Percentiles rank a stretch among this genome's conserved stretches.
These are phyloP conservation scores for Clivina fossor DNA, from an alignment of 2,888 invertebrate species.

Conservation along the genomic window DNA sequence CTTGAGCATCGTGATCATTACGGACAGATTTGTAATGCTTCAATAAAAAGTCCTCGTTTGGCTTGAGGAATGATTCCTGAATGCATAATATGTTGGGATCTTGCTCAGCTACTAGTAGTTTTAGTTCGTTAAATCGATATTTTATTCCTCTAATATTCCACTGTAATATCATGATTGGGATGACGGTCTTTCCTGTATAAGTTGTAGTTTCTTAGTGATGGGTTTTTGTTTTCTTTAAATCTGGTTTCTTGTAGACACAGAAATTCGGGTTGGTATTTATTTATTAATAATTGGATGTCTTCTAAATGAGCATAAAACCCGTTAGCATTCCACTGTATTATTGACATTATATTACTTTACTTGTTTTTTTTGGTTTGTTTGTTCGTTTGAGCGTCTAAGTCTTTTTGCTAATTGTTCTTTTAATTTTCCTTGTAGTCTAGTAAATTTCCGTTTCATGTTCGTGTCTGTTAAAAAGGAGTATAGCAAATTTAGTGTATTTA, in stretches of 20 bases:
- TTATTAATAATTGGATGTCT: conserved; percentile 2
- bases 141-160: too few species aligned
- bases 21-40: too few species aligned
- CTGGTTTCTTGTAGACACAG: conserved; percentile 15
- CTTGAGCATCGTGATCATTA: too few species aligned
- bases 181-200: conserved; percentile 10
- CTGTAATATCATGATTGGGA: too few species aligned
- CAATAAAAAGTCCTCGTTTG: too few species aligned
- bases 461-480: background rate
- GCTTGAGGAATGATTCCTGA: too few species aligned
- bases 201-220: conserved; percentile 3
- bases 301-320: conserved; percentile 10
- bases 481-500: background rate
- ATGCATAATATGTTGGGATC: too few species aligned
- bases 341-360: conserved; percentile 8
- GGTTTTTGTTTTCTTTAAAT: background rate
- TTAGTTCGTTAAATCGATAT: too few species aligned
- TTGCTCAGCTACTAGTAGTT: too few species aligned
- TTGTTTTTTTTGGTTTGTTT: background rate
- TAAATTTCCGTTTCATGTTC: background rate
- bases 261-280: conserved; percentile 6
- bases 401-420: conserved; percentile 4
- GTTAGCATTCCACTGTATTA: conserved; percentile 20
- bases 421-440: background rate
- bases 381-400: background rate